Conservation (phyloP, 2,113 vertebrate species). For the Lutjanus erythropterus region DNA sequence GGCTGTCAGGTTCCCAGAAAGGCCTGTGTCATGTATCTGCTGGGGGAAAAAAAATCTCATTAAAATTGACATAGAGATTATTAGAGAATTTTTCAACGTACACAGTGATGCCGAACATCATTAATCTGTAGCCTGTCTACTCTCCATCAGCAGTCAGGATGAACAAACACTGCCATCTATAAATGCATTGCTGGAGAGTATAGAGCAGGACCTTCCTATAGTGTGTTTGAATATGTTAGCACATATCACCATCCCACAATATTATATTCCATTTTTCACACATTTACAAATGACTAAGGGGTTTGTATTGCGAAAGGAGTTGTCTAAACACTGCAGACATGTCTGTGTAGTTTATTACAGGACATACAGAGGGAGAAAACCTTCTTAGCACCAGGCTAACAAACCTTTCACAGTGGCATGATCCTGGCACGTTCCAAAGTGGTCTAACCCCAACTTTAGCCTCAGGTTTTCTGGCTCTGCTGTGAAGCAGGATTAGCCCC, state of each 20-base stretch:
- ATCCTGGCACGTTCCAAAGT: too few relatives aligned
- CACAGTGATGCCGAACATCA: slow-evolving; percentile 33
- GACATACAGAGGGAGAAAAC: neutral
- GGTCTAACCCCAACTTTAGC: too few relatives aligned
- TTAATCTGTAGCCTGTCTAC: slow-evolving; percentile 54
- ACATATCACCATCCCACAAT: too few relatives aligned
- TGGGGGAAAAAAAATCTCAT: slow-evolving; percentile 62
- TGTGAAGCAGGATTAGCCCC: too few relatives aligned
- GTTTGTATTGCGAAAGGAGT: neutral
- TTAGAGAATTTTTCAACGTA: slow-evolving; percentile 48
- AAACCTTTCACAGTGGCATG: too few relatives aligned
- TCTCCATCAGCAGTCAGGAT: slow-evolving; percentile 16
- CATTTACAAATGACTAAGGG: too few relatives aligned
- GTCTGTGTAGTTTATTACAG: neutral
- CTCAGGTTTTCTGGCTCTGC: too few relatives aligned
- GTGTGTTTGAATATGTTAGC: neutral
- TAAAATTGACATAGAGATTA: slow-evolving; percentile 70
- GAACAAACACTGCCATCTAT: slow-evolving; percentile 23
- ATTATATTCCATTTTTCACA: too few relatives aligned
- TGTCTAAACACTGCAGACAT: neutral
- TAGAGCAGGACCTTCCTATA: neutral
- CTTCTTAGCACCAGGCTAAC: too few relatives aligned
- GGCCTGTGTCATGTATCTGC: slow-evolving; percentile 49
- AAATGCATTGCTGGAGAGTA: neutral
- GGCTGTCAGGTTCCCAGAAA: slow-evolving; percentile 45